Evolutionary conservation across 2,797 vertebrate species (phyloP), one percentile per base, ranked within the genome.

Genomic region (Enteromius thamalakanensis): DNA sequence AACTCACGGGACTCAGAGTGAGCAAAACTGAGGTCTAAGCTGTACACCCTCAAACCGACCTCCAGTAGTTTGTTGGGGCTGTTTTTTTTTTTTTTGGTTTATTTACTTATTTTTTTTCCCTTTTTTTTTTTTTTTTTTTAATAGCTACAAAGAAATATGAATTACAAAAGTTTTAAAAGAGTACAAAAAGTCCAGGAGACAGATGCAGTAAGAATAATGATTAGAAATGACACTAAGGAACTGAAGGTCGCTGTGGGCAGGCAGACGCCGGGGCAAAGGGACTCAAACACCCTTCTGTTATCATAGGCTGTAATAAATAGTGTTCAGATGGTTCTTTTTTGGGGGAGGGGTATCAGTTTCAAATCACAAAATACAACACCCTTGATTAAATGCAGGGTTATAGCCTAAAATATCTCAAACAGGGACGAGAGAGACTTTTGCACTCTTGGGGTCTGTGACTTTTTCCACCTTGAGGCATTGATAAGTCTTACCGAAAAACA

Each of bases 151-250:
- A 97, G 95, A 96, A 98, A 98, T 93, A 86, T 92, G 94, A 96
- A 95, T 96, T 96, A 96, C 95, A 96, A 97, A 97, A 96, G 95
- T 95, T 95, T 95, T 93, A 95, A 96, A 97, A 96, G 95, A 95
- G 95, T 97, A 98, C 94, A 97, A 97, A 96, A 96, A 93, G 93
- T 94, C 94, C 94, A 89, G 92, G 94, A 94, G 93, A 93, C 96
- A 86, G 86, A 88, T 75, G 82, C 74, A 84, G 75, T 15, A 76
- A 86, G 85, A 88, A 91, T 74, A 45, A 85, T 83, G 87, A 86
- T 86, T 58, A 72, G 85, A 86, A 85, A 84, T 84, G 72, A 75
- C 81, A 49, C 81, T 32, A 87, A 93, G 93, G 77, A 85, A 80
- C 85, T 78, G 68, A 86, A 82, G 62, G 80, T 67, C 78, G 82